Evolutionary conservation across 2,888 invertebrate genomes (phyloP).

Genomic region (Limnephilus lunatus): DNA sequence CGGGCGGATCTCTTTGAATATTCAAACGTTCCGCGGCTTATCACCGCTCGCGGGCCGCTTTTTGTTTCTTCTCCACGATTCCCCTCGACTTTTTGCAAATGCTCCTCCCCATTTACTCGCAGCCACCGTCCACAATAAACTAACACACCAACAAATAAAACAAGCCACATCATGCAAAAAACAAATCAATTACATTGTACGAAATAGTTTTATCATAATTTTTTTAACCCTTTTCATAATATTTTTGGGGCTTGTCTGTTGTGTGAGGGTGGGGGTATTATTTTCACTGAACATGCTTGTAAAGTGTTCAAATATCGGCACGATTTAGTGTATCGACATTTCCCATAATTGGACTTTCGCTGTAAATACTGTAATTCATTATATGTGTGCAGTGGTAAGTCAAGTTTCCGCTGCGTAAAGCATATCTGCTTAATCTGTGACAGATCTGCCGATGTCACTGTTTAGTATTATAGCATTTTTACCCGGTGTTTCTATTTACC

Average conservation of each 20-base stretch:
- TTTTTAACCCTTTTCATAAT: conserved; percentile 25
- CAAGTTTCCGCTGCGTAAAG: conserved; percentile 41
- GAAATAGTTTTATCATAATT: not conserved
- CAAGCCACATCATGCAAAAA: conserved; percentile 2
- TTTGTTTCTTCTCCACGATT: conserved; percentile 58
- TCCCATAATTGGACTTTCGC: conserved; percentile 51
- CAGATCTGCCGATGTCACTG: conserved; percentile 19
- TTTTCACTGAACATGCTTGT: conserved; percentile 46
- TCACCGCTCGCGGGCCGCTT: conserved; percentile 62
- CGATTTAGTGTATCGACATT: conserved; percentile 44
- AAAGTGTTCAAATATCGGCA: conserved; percentile 56
- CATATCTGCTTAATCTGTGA: conserved; percentile 18
- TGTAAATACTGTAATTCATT: conserved; percentile 43
- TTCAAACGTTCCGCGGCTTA: conserved; percentile 64
- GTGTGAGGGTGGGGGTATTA: conserved; percentile 4
- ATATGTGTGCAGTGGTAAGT: conserved; percentile 32
- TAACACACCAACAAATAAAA: not conserved
- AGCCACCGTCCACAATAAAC: conserved; percentile 16
- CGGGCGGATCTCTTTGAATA: conserved; percentile 66
- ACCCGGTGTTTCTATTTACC: not conserved
- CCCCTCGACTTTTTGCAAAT: conserved; percentile 45
- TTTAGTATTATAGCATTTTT: not conserved
- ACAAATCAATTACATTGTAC: not conserved
- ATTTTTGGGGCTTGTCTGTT: not conserved
- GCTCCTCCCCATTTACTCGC: conserved; percentile 20